Percentiles rank a stretch among this genome's conserved stretches.
Evolutionary conservation across 1,140 invertebrate genomes (phyloP).

Genomic region (Zaprionus camerounensis): DNA sequence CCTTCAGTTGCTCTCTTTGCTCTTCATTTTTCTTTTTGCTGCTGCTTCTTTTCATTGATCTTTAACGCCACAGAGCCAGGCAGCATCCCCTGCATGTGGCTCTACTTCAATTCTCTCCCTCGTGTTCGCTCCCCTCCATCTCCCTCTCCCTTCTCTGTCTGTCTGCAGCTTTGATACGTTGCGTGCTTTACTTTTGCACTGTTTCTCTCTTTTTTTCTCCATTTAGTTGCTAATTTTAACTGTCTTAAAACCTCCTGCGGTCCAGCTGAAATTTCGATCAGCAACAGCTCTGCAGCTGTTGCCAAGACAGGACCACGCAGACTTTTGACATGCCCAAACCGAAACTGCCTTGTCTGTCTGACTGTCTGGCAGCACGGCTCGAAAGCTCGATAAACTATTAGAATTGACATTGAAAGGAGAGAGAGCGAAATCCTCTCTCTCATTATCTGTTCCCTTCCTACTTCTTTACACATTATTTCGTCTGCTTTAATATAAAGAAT

Average conservation of each 20-base stretch:
- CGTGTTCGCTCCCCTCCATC: constrained; percentile 1
- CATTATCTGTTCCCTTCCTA: constrained; percentile 19
- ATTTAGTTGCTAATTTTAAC: constrained; percentile 75
- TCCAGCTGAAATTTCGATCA: constrained; percentile 61
- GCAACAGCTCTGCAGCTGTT: constrained; percentile 47
- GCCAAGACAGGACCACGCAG: neutral
- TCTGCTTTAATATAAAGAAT: constrained; percentile 60
- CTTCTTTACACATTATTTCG: constrained; percentile 34
- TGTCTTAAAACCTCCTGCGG: constrained; percentile 71
- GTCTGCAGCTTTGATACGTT: constrained; percentile 53
- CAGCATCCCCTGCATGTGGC: constrained; percentile 66
- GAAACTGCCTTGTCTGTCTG: neutral
- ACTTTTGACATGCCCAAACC: neutral
- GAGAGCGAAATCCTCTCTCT: neutral
- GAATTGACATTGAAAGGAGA: constrained; percentile 15
- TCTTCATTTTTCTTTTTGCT: constrained; percentile 18
- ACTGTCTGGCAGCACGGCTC: constrained; percentile 18
- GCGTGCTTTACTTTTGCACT: constrained; percentile 63
- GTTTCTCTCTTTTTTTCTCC: constrained; percentile 26
- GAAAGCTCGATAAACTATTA: constrained; percentile 9
- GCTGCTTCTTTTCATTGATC: constrained; percentile 73
- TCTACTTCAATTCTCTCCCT: constrained; percentile 11
- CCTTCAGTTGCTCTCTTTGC: constrained; percentile 20
- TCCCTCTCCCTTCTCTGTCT: constrained; percentile 4
- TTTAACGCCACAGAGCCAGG: constrained; percentile 53